Percentiles rank a stretch among this genome's conserved stretches.
These are phyloP conservation scores for Cheilosia variabilis DNA, from an alignment of 2,888 invertebrate species.

Conservation along the genomic window DNA sequence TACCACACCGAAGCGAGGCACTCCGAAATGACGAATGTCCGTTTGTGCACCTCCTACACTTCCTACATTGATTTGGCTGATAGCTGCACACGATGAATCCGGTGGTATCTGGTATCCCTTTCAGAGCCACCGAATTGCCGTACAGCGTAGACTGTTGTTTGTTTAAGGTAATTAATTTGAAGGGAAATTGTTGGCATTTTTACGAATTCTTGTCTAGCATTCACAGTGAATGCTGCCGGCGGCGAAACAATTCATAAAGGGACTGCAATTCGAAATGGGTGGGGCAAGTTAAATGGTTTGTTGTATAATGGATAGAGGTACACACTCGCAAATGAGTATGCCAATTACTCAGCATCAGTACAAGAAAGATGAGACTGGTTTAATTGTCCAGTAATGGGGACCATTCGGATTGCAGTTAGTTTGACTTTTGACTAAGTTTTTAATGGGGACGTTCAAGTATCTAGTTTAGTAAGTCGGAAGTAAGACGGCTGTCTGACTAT, in stretches of 20 bases:
- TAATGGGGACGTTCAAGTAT: too few relatives aligned
- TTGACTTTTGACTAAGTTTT: too few relatives aligned
- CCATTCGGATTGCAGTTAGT: too few relatives aligned
- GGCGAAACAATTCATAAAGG: neutral
- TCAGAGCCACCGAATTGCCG: slow-evolving; percentile 27
- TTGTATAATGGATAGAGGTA: neutral
- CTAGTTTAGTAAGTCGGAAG: too few relatives aligned
- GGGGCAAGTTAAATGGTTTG: neutral
- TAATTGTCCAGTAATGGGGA: too few relatives aligned
- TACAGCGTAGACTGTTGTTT: slow-evolving; percentile 40
- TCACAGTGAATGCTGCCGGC: neutral
- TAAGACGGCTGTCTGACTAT: too few relatives aligned
- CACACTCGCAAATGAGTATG: neutral
- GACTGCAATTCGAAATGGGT: slow-evolving; percentile 15
- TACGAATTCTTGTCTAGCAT: neutral
- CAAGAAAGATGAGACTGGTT: too few relatives aligned
- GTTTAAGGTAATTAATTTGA: slow-evolving; percentile 64
- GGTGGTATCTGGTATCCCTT: slow-evolving; percentile 25
- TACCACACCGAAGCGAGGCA: slow-evolving; percentile 42
- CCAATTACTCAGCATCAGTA: neutral
- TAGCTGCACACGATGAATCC: slow-evolving; percentile 20
- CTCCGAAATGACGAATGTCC: slow-evolving; percentile 50
- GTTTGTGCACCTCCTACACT: slow-evolving; percentile 62
- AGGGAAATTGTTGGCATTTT: slow-evolving; percentile 14
- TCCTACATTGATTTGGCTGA: slow-evolving; percentile 43